Percentiles rank a stretch among this genome's conserved stretches.
Conservation (phyloP, 2,888 invertebrate genomes). For the Biston stratarius region DNA sequence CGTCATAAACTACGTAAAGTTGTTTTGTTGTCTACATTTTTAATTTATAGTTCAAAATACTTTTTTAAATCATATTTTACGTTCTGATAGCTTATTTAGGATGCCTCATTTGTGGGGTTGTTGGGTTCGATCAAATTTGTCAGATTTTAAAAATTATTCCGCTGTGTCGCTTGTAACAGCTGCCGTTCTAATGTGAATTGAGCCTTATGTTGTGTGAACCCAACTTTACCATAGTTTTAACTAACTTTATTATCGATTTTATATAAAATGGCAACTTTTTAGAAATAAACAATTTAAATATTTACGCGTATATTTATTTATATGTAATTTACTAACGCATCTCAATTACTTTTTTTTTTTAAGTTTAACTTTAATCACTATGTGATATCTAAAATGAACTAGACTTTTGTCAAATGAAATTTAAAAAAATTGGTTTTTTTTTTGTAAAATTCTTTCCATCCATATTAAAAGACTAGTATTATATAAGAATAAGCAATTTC, state of each 20-base stretch:
- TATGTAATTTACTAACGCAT: not conserved
- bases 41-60: no score
- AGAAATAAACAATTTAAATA: no score
- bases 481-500: not conserved
- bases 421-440: not conserved
- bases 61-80: no score
- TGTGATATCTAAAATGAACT: not conserved
- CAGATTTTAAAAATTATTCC: no score
- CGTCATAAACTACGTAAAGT: no score
- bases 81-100: no score
- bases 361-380: no score
- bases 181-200: not conserved
- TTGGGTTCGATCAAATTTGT: no score
- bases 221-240: not conserved
- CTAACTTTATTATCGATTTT: not conserved
- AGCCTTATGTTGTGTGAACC: not conserved
- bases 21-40: no score
- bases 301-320: not conserved
- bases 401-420: not conserved
- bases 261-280: not conserved
- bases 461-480: slow-evolving; percentile 11
- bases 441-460: not conserved
- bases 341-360: no score
- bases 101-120: no score
- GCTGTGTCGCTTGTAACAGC: no score